These are phyloP conservation scores for Caradrina kadenii DNA, from an alignment of 2,888 invertebrate genomes.

Conservation along the genomic window DNA sequence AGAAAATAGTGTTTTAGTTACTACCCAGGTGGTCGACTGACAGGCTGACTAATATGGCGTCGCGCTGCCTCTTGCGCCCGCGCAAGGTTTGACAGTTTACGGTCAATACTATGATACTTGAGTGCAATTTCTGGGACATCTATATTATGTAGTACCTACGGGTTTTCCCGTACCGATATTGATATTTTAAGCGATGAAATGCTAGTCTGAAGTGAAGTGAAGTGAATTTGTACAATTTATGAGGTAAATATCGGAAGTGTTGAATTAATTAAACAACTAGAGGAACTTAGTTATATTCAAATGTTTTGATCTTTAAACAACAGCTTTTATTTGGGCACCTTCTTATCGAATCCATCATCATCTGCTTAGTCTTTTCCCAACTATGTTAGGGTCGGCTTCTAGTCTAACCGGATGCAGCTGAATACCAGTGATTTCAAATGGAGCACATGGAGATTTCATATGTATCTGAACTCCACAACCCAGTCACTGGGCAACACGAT, in stretches of 20 bases:
- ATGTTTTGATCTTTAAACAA: background rate
- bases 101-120: constrained; percentile 50
- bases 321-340: background rate
- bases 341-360: background rate
- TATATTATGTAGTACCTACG: constrained; percentile 5
- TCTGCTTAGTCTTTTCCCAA: no score
- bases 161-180: constrained; percentile 36
- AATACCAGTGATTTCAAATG: no score
- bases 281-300: background rate
- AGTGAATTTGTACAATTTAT: constrained; percentile 37
- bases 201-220: constrained; percentile 14
- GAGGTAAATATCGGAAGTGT: background rate
- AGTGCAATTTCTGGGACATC: constrained; percentile 47
- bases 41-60: constrained; percentile 56
- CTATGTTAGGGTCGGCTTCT: no score
- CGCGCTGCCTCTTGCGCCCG: constrained; percentile 30
- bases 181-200: constrained; percentile 37
- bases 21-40: constrained; percentile 62
- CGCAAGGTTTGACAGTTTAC: constrained; percentile 57
- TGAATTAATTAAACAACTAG: constrained; percentile 11
- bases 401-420: no score
- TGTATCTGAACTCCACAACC: no score
- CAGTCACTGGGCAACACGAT: no score
- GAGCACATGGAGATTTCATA: no score
- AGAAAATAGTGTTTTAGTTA: constrained; percentile 71